Conservation (phyloP, 2,113 vertebrate species). For the Etheostoma spectabile region DNA sequence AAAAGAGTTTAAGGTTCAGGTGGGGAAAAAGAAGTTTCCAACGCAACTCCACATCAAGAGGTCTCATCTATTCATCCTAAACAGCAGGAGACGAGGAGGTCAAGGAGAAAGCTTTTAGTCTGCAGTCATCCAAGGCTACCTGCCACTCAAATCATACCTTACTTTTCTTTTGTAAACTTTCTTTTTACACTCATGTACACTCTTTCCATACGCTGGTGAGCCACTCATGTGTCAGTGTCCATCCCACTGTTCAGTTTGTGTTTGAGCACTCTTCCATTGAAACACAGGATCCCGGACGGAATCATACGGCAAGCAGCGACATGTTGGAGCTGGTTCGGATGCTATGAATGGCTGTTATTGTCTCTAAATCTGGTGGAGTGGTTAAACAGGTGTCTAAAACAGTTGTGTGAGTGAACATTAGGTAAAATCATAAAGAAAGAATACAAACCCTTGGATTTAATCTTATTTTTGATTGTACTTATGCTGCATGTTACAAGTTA, state of each 20-base stretch:
- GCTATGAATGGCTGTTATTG: neutral
- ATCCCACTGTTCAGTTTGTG: conserved; percentile 55
- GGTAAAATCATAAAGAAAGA: neutral
- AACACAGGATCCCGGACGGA: conserved; percentile 23
- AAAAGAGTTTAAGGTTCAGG: neutral
- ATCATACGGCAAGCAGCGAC: neutral
- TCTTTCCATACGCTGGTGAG: conserved; percentile 47
- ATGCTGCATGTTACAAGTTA: neutral
- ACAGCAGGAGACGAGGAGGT: conserved; percentile 6
- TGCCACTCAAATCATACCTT: conserved; percentile 45
- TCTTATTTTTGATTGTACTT: neutral
- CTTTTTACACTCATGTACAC: conserved; percentile 54
- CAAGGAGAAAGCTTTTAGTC: conserved; percentile 39
- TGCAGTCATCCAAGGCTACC: neutral
- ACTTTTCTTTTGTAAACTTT: conserved; percentile 40
- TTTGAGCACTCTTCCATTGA: conserved; percentile 2
- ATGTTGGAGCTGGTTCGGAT: conserved; percentile 6
- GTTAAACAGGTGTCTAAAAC: neutral
- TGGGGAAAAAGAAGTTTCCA: conserved; percentile 27
- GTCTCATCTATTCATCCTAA: conserved; percentile 24
- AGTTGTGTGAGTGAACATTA: neutral
- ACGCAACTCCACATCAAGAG: conserved; percentile 17
- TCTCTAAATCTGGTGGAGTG: neutral
- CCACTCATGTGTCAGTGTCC: conserved; percentile 59
- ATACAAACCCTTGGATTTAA: neutral